Base-by-base conservation (phyloP, 2,888 invertebrate species). In the Chirona hameri region DNA sequence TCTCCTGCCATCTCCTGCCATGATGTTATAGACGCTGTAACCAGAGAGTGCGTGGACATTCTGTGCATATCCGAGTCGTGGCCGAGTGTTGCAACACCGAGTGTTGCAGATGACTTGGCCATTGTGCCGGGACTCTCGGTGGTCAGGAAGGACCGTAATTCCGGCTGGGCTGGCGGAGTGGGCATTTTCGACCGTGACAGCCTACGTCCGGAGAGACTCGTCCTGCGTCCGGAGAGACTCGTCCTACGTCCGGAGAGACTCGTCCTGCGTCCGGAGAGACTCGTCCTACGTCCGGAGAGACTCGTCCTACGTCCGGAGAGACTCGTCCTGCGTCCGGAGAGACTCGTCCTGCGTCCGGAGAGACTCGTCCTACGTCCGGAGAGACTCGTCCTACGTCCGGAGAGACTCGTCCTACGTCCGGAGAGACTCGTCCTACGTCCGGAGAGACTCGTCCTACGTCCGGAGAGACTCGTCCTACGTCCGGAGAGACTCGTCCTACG, bases 141-240 rank as follows among this genome's bases (percentile, higher is more conserved):
- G 52, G 18, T 52, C 52, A 52, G 52, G 52, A 52, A 52, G 12
- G 52, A 52, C 52, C 52, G 52, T 1, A 12, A 12, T 15, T 52
- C 52, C 52, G 48, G 52, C 52, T 7, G 52, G 18, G 52, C 1
- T 12, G 52, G 52, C 52, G 52, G 52, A 18, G 52, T 52, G 52
- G 3, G 52, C 52, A 18, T 52, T 96, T 96, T 95, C 95, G 94
- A 93, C 93, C 91, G 92, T 93, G 93, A 95, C 94, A 93, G 93
- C 95, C 92, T 92, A 90, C 90, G 91, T 88, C 87, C 90, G 39
- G 39, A 39, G 7, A n/a, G n/a, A n/a, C n/a, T n/a, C n/a, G n/a
- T n/a, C 95, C 92, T 92, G 90, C 90, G 91, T 88, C 87, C 90
- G 39, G 39, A 39, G 7, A n/a, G n/a, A n/a, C n/a, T n/a, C n/a